Base-by-base conservation (phyloP, 2,888 invertebrate species). In the Augiades crinisus region DNA sequence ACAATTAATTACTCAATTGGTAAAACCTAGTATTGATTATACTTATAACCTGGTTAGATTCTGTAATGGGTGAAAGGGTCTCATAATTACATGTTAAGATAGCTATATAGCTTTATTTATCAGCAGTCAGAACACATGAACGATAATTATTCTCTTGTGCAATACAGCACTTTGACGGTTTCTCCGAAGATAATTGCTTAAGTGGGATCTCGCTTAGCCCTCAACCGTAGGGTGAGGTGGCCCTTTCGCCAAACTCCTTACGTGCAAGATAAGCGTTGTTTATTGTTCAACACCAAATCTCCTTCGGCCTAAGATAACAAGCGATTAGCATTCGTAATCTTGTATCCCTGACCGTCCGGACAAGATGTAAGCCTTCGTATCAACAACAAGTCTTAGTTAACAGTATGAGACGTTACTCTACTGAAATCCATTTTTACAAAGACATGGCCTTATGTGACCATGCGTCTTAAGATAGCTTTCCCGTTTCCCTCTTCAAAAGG, bases 121-220 rank as follows among this genome's bases (percentile, higher is more conserved):
- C 63, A 60, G 56, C 12, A 16, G 31, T 49, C 36, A 31, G 54
- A 49, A 57, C 31, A 57, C 31, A 40, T 37, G 38, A 30, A 30
- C 27, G n/a, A 33, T 36, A 37, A 52, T 43, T 40, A 53, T 43
- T 51, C 36, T 44, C 36, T 8, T 38, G 51, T 62, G 60, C 56
- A 57, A 58, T 59, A 56, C 54, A 51, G 57, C 55, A 59, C 58
- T 61, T 61, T 59, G 56, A 56, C 45, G 52, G 58, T 47, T 53
- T 57, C 50, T 37, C 17, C 54, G 56, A 43, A 63, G 66, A 62
- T 64, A 64, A 63, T 65, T 63, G 65, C 61, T 63, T 66, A 66
- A 67, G 64, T 67, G 64, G 63, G 60, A 66, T 65, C 63, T 66
- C 62, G 61, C 62, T 62, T 63, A 62, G 62, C 62, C 60, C 56